Percentiles rank a stretch among this genome's conserved stretches.
Conservation (phyloP, 2,888 invertebrate species). For the Caenorhabditis macrosperma region DNA sequence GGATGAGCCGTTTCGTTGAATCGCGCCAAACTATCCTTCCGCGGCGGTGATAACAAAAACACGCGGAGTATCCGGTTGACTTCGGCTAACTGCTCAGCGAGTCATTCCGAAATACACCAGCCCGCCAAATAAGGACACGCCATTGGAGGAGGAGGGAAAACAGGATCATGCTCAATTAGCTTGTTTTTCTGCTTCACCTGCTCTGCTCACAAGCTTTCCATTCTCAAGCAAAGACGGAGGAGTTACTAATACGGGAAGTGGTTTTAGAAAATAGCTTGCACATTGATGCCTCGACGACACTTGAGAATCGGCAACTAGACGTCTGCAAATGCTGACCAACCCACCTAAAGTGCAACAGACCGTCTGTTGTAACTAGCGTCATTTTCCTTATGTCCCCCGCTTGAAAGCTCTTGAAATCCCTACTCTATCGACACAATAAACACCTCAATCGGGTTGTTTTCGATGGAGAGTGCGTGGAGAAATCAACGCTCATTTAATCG, state of each 20-base stretch:
- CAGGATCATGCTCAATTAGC: conserved; percentile 29
- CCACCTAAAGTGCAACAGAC: neutral
- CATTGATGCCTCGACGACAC: conserved; percentile 20
- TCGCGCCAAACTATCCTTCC: conserved; percentile 16
- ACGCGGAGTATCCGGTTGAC: conserved; percentile 28
- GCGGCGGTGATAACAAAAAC: conserved; percentile 37
- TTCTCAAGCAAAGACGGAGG: conserved; percentile 21
- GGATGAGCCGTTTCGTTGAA: conserved; percentile 36
- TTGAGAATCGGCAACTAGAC: conserved; percentile 34
- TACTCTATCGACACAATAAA: neutral
- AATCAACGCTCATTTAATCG: conserved; percentile 8
- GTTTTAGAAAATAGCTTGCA: conserved; percentile 30
- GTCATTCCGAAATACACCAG: too few relatives aligned
- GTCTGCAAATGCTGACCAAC: conserved; percentile 30
- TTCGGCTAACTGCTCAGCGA: neutral
- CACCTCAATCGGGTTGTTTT: conserved; percentile 16
- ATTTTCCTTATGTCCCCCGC: neutral
- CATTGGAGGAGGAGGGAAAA: neutral
- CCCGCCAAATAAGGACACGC: too few relatives aligned
- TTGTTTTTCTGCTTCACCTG: conserved; percentile 33
- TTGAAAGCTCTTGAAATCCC: neutral
- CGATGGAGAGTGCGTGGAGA: conserved; percentile 5
- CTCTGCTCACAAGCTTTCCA: neutral
- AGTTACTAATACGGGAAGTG: conserved; percentile 20
- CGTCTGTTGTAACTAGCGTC: neutral